Evolutionary conservation across 2,888 invertebrate species (phyloP), one percentile per base, ranked within the genome.

Genomic region (Bhutanitis thaidina): DNA sequence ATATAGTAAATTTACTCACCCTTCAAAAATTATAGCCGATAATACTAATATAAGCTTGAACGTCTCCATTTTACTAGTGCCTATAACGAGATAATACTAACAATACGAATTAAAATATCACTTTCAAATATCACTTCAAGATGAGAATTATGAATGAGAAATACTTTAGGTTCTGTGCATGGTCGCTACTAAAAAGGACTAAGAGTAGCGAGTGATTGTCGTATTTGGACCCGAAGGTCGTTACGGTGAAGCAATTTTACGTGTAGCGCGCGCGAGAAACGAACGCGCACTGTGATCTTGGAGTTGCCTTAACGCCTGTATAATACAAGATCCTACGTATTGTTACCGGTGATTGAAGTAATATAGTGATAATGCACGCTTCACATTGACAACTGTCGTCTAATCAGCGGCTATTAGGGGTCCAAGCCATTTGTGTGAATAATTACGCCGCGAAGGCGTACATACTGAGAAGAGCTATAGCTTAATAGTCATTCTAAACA

Each of bases 201-300:
- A 59, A 62, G 61, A 57, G 59, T 61, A 60, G 56, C 54, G 55
- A 61, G 61, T 59, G 62, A 60, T 56, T 65, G 62, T 63, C 48
- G 58, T 38, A 38, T 46, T 46, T 16, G 13, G 25, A 46, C 52
- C 45, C 57, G 57, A 59, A 65, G 65, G 64, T 62, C 60, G 56
- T 53, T 56, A 49, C 49, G 37, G 48, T 57, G 46, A 51, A 51
- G 49, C 44, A 44, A 53, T 35, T 51, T 32, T 44, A 62, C 76
- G 76, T 72, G 72, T 61, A 55, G 55, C 60, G 58, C 62, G 64
- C 65, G 64, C 74, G 69, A 62, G 56, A 52, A 57, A 49, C 64
- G 54, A 62, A 59, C 67, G 67, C 64, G 61, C 68, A 72, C 74
- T 75, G 69, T 62, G 49, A 55, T 49, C 51, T 58, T 36, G 43